These are phyloP conservation scores for Tachycineta bicolor DNA, from an alignment of 2,113 vertebrate species.

Conservation along the genomic window DNA sequence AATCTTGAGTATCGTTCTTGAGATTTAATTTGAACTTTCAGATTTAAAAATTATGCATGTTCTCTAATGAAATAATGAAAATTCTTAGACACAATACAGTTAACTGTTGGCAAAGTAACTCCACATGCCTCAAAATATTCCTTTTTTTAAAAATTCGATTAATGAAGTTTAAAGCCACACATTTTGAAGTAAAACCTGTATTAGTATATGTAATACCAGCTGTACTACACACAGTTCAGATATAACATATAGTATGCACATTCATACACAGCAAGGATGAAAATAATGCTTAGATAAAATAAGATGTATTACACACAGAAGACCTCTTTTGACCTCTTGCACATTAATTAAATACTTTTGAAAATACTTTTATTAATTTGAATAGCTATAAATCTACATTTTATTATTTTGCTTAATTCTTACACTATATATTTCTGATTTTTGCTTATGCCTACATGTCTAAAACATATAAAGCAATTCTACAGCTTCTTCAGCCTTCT, in stretches of 20 bases:
- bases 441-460: background rate
- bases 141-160: background rate
- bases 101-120: background rate
- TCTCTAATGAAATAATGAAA: background rate
- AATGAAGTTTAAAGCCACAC: background rate
- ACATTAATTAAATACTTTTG: background rate
- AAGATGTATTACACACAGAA: background rate
- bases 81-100: background rate
- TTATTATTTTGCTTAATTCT: background rate
- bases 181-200: background rate
- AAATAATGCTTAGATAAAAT: background rate
- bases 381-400: background rate
- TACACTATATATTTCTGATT: background rate
- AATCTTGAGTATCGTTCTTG: background rate
- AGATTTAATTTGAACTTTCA: background rate
- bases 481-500: background rate
- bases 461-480: background rate
- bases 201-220: background rate
- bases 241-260: background rate
- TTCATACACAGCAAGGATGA: background rate
- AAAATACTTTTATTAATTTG: background rate
- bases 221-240: background rate
- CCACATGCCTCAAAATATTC: background rate
- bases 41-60: background rate
- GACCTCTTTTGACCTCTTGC: background rate